A percentile compares a stretch with the other conserved stretches of the same genome.
Conservation (phyloP, 2,113 vertebrate species). For the Grammomys dolichurus region DNA sequence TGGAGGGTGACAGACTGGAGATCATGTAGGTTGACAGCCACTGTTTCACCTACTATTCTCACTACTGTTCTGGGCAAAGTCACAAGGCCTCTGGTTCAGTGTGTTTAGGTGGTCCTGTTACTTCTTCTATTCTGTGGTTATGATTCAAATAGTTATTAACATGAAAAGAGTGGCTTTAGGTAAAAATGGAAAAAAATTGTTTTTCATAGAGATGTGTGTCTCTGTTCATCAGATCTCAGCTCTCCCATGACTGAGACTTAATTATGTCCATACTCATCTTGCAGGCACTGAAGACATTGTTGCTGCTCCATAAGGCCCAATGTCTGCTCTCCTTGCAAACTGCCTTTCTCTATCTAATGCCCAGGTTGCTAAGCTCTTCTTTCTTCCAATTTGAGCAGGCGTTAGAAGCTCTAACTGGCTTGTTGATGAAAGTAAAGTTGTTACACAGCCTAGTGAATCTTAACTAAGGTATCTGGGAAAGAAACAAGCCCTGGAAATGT, state of each 20-base stretch:
- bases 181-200: slow-evolving; percentile 33
- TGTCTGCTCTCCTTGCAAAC: neutral
- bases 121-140: neutral
- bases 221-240: neutral
- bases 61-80: neutral
- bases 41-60: neutral
- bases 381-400: slow-evolving; percentile 30
- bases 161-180: slow-evolving; percentile 16
- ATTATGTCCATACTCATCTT: neutral
- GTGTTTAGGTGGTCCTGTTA: neutral
- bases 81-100: neutral
- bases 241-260: neutral
- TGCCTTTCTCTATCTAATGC: neutral
- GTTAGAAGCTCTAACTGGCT: neutral
- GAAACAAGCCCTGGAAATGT: neutral
- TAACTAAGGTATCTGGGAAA: neutral
- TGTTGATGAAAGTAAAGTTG: slow-evolving; percentile 30
- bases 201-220: neutral
- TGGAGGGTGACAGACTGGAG: neutral
- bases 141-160: slow-evolving; percentile 40
- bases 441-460: slow-evolving; percentile 24
- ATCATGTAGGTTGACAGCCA: neutral
- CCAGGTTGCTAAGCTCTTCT: neutral
- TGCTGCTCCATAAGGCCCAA: neutral
- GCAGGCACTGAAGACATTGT: neutral